Evolutionary conservation across 1,140 invertebrate genomes (phyloP), one percentile per base, ranked within the genome.

Genomic region (Lethocerus indicus): DNA sequence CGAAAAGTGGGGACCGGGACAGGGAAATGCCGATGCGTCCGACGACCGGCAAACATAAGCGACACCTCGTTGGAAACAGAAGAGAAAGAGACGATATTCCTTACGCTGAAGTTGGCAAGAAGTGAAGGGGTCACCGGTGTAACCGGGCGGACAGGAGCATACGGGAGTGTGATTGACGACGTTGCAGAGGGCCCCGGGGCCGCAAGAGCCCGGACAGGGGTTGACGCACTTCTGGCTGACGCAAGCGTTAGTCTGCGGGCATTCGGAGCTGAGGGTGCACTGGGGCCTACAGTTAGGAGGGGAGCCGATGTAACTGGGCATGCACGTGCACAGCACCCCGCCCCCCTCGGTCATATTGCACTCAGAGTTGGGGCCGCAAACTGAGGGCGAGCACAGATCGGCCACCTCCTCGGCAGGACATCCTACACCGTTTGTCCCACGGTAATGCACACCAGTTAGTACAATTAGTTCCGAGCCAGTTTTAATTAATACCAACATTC

Each of bases 131-230:
- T 87, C 81, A 20, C 85, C 85, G 18, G 79, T 77, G 55, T 77
- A 82, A 37, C 79, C 80, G 51, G 71, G 60, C 26, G 74, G 69
- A 63, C 85, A 89, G 5, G 78, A 82, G 58, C 86, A 89, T 5
- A 78, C 73, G 1, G 85, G 83, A 56, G 83, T 84, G 61, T 91
- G 87, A 59, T 86, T 82, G 20, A 86, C 75, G 2, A 87, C 80
- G 56, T 83, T 76, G 62, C 87, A 91, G 52, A 81, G 65, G 9
- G 87, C 83, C 64, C 87, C 85, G 46, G 79, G 73, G n/a, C 83
- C 83, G 61, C 84, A 87, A 26, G 79, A 78, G 47, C 82, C 82
- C 6, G 78, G 75, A 57, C 84, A 88, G 21, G 84, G 84, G 66
- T 87, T 79, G 20, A 71, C 66, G 58, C 86, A 90, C 61, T 83